Evolutionary conservation across 2,888 invertebrate genomes (phyloP).

Genomic region (Apantesis nais): DNA sequence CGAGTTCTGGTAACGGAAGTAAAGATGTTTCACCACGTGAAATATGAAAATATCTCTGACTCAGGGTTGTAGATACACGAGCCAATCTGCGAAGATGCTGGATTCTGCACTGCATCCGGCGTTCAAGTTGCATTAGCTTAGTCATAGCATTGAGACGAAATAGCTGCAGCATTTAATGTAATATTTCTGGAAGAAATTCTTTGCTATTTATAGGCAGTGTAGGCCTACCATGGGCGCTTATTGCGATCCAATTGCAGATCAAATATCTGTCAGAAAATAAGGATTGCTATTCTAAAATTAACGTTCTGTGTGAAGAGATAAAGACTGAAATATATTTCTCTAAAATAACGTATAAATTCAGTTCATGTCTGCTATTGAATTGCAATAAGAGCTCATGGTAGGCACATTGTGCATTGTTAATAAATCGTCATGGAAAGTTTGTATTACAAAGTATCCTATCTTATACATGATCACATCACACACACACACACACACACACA

Average conservation of each 20-base stretch:
- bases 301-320: too few species aligned
- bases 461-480: too few species aligned
- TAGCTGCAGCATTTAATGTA: neutral
- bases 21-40: slow-evolving; percentile 23
- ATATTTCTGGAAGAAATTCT: neutral
- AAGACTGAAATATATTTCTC: too few species aligned
- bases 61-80: slow-evolving; percentile 2
- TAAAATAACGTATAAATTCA: too few species aligned
- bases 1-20: slow-evolving; percentile 26
- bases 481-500: too few species aligned
- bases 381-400: too few species aligned
- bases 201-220: too few species aligned
- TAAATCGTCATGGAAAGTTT: neutral
- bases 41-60: slow-evolving; percentile 21
- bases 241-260: too few species aligned
- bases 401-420: neutral
- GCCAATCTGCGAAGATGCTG: slow-evolving; percentile 8
- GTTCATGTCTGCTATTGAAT: too few species aligned
- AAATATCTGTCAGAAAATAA: too few species aligned
- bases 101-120: slow-evolving; percentile 11
- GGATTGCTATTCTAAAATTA: too few species aligned
- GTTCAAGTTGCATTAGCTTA: slow-evolving; percentile 18
- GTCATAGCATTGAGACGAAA: slow-evolving; percentile 4
- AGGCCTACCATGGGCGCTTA: too few species aligned
- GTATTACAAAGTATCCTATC: neutral